A percentile compares a stretch with the other conserved stretches of the same genome.
Conservation (phyloP, 37 sponge, comb jelly and placozoan genomes). For the Agelas oroides region DNA sequence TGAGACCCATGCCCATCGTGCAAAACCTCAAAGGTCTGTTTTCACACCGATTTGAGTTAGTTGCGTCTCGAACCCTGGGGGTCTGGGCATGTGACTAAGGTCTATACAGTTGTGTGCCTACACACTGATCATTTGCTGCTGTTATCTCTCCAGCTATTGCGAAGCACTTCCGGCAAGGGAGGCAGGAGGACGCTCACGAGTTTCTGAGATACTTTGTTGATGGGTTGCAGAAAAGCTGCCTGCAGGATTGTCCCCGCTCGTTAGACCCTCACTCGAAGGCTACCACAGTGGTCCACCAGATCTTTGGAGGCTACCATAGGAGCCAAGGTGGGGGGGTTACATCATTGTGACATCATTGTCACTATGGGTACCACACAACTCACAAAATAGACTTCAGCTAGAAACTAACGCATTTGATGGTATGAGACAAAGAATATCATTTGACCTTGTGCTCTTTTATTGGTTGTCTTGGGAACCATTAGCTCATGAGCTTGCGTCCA, state of each 20-base stretch:
- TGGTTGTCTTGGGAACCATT: too few relatives aligned
- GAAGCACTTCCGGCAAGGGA: conserved; percentile 85
- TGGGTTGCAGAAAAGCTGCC: conserved; percentile 87
- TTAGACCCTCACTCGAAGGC: conserved; percentile 79
- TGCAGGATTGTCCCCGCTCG: conserved; percentile 48
- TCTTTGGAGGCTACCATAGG: conserved; percentile 96
- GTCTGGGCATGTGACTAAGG: too few relatives aligned
- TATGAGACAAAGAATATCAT: too few relatives aligned
- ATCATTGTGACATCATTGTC: too few relatives aligned
- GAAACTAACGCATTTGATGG: too few relatives aligned
- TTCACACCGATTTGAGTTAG: neutral
- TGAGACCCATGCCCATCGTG: conserved; percentile 86
- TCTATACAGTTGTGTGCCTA: too few relatives aligned
- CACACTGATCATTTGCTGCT: neutral
- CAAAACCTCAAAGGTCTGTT: conserved; percentile 82
- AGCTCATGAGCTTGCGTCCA: too few relatives aligned
- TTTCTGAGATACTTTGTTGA: conserved; percentile 95
- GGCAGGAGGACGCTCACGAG: conserved; percentile 99
- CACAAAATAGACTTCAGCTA: too few relatives aligned
- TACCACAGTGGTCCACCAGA: conserved; percentile 90
- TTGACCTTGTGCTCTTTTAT: too few relatives aligned
- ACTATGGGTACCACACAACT: too few relatives aligned
- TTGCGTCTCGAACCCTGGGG: too few relatives aligned
- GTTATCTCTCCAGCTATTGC: conserved; percentile 74
- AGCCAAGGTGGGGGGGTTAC: conserved; percentile 74